A percentile compares a stretch with the other conserved stretches of the same genome.
Evolutionary conservation across 2,113 vertebrate species (phyloP).

Genomic region (Stictonetta naevosa): DNA sequence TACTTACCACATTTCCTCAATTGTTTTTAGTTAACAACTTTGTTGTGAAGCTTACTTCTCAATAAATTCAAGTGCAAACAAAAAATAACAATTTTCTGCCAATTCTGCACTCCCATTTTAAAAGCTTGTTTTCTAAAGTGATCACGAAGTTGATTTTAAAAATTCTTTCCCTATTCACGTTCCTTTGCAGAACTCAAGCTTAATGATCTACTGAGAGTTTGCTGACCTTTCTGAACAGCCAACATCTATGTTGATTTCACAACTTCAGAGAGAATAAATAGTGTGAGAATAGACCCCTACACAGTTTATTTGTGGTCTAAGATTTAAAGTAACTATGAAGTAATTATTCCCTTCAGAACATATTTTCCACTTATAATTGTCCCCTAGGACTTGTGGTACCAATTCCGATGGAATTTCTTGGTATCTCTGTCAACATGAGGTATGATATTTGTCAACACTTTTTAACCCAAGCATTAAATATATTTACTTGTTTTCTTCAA

Average conservation of each 20-base stretch:
- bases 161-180: not conserved
- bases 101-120: not conserved
- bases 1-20: not conserved
- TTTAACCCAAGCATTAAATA: not conserved
- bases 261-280: not conserved
- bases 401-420: not conserved
- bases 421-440: not conserved
- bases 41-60: not conserved
- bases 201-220: conserved; percentile 25
- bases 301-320: not conserved
- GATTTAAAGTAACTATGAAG: not conserved
- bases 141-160: not conserved
- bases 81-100: not conserved
- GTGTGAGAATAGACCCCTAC: not conserved
- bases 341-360: not conserved
- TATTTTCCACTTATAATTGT: not conserved
- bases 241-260: conserved; percentile 3
- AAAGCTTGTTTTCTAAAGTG: not conserved
- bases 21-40: not conserved
- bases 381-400: not conserved
- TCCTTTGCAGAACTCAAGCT: not conserved
- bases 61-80: not conserved
- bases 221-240: not conserved
- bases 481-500: conserved; percentile 19
- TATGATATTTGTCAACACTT: not conserved